Conservation (phyloP, 2,888 invertebrate species). For the Flexamia atlantica region DNA sequence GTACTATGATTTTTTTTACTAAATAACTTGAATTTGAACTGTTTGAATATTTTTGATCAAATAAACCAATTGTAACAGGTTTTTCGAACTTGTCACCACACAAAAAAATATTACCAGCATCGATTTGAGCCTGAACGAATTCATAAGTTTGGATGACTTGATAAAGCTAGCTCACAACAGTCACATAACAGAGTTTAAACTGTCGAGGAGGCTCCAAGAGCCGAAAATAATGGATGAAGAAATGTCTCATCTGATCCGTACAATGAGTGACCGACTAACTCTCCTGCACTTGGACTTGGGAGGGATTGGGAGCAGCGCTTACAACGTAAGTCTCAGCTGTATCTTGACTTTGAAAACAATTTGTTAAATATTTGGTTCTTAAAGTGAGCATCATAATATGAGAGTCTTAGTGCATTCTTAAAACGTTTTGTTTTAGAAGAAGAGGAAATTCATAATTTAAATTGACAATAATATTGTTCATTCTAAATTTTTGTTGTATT, state of each 20-base stretch:
- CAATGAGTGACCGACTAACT: neutral
- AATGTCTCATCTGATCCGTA: slow-evolving; percentile 1
- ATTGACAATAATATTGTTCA: too few species aligned
- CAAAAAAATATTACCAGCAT: slow-evolving; percentile 21
- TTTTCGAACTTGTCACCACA: neutral
- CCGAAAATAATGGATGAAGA: slow-evolving; percentile 18
- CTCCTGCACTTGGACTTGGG: slow-evolving; percentile 17
- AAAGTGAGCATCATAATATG: too few species aligned
- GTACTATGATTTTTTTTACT: too few species aligned
- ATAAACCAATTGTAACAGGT: neutral
- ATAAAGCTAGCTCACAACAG: slow-evolving; percentile 14
- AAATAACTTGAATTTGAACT: too few species aligned
- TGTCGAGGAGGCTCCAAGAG: neutral
- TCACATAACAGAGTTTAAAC: slow-evolving; percentile 19
- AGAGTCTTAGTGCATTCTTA: too few species aligned
- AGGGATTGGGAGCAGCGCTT: neutral
- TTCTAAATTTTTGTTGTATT: too few species aligned
- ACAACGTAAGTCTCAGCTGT: neutral
- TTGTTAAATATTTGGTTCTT: too few species aligned
- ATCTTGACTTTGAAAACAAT: too few species aligned
- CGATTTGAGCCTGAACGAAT: slow-evolving; percentile 21
- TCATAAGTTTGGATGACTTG: slow-evolving; percentile 23
- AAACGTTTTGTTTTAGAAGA: too few species aligned
- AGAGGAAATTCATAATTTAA: too few species aligned
- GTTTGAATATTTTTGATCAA: too few species aligned